phyloP scores from a whole-genome alignment of 2,888 invertebrate genomes.

The Muscina levida region DNA sequence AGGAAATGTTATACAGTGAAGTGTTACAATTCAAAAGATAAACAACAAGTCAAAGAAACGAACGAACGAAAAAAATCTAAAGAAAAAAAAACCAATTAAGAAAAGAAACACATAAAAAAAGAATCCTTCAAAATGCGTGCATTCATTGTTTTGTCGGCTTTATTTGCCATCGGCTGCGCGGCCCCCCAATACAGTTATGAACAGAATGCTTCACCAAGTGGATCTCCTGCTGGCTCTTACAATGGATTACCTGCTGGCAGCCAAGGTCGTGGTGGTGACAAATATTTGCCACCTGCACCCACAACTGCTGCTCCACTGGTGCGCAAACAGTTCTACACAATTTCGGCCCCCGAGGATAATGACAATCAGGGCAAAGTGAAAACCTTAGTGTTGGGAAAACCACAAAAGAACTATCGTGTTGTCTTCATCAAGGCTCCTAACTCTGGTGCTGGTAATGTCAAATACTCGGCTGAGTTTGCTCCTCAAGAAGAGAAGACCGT shows the following conservation, averaged over 20 bases:
- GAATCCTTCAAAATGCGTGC: slow-evolving; percentile 66
- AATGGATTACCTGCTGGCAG: slow-evolving; percentile 50
- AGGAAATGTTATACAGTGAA: slow-evolving; percentile 73
- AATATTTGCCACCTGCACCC: slow-evolving; percentile 73
- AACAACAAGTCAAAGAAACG: slow-evolving; percentile 53
- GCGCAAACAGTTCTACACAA: slow-evolving; percentile 77
- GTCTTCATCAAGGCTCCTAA: slow-evolving; percentile 79
- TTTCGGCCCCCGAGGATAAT: slow-evolving; percentile 77
- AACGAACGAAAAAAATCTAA: neutral
- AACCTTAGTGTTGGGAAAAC: slow-evolving; percentile 75
- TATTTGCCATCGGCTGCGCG: slow-evolving; percentile 63
- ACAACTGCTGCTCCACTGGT: slow-evolving; percentile 71
- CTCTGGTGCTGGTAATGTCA: slow-evolving; percentile 67
- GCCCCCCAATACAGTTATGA: slow-evolving; percentile 68
- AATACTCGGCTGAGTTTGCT: slow-evolving; percentile 75
- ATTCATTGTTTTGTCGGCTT: slow-evolving; percentile 66
- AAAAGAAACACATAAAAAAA: neutral
- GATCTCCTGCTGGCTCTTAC: slow-evolving; percentile 58
- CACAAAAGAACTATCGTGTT: slow-evolving; percentile 77
- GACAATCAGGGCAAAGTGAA: slow-evolving; percentile 70
- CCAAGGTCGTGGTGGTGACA: slow-evolving; percentile 70
- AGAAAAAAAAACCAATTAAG: neutral
- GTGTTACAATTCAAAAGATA: slow-evolving; percentile 68
- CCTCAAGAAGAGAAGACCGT: slow-evolving; percentile 79
- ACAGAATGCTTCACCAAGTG: slow-evolving; percentile 59